Evolutionary conservation across 2,888 invertebrate species (phyloP).

Genomic region (Linnaemya tessellans): DNA sequence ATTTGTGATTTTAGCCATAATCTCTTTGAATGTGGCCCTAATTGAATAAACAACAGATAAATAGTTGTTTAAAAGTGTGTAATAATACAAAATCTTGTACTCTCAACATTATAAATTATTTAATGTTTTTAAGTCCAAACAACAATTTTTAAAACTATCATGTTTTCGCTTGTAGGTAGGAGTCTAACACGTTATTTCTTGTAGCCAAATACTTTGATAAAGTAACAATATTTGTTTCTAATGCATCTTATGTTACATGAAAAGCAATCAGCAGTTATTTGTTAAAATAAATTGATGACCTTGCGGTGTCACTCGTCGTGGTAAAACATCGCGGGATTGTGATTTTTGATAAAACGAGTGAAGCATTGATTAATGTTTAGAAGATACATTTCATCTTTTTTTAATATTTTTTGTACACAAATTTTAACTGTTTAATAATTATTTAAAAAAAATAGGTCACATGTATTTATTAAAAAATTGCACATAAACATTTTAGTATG

Average conservation of each 20-base stretch:
- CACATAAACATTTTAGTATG: background rate
- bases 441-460: background rate
- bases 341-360: background rate
- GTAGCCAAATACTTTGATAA: constrained; percentile 1
- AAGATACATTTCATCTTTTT: background rate
- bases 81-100: background rate
- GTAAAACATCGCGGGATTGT: background rate
- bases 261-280: constrained; percentile 68
- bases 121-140: constrained; percentile 38
- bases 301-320: constrained; percentile 46
- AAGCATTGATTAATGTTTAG: background rate
- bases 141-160: constrained; percentile 47
- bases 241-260: background rate
- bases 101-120: constrained; percentile 27
- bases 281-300: constrained; percentile 66
- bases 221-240: background rate
- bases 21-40: constrained; percentile 12
- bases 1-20: background rate
- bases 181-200: constrained; percentile 10
- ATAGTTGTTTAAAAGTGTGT: background rate
- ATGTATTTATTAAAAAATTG: background rate
- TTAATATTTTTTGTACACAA: background rate
- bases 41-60: constrained; percentile 2
- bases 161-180: background rate
- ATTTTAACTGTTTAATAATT: background rate